phyloP scores from a whole-genome alignment of 1,140 invertebrate genomes.

The Solenopsis invicta region DNA sequence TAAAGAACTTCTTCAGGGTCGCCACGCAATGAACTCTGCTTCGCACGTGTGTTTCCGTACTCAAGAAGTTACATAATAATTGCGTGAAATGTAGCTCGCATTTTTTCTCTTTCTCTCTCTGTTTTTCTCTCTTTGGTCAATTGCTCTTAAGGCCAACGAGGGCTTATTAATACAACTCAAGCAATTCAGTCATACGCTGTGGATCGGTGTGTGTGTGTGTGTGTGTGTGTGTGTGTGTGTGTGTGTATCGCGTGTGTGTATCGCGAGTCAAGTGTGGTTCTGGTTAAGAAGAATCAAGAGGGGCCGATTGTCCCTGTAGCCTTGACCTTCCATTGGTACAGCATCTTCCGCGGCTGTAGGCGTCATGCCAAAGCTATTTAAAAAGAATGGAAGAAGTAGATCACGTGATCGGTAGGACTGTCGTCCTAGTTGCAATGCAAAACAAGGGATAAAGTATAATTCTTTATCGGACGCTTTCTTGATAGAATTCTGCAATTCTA shows the following conservation, averaged over 20 bases:
- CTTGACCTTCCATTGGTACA: constrained; percentile 48
- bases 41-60: not conserved
- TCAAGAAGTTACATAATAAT: constrained; percentile 20
- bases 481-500: not conserved
- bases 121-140: not conserved
- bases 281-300: not conserved
- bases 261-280: not conserved
- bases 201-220: not conserved
- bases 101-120: not conserved
- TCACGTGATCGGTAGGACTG: not conserved
- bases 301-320: not conserved
- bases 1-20: not conserved
- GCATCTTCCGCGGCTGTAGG: not conserved
- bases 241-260: not conserved
- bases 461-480: not conserved
- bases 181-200: constrained; percentile 36
- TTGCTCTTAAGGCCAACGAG: constrained; percentile 14
- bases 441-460: not conserved
- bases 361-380: not conserved
- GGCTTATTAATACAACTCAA: constrained; percentile 45
- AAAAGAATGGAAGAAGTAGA: not conserved
- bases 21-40: not conserved
- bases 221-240: not conserved
- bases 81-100: not conserved
- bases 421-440: not conserved